A percentile compares a stretch with the other conserved stretches of the same genome.
Conservation (phyloP, 2,888 invertebrate genomes). For the Pachliopta kotzebuea region DNA sequence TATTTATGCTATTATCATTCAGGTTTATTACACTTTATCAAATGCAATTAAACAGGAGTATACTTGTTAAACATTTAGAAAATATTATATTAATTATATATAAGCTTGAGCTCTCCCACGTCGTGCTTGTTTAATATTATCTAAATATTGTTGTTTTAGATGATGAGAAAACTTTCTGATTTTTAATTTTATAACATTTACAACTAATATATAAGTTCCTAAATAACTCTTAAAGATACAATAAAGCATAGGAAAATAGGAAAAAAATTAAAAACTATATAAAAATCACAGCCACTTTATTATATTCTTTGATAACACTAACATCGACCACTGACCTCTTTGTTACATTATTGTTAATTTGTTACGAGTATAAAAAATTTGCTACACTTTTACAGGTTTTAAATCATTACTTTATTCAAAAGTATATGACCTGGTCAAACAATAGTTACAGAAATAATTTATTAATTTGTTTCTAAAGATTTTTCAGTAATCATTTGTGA, state of each 20-base stretch:
- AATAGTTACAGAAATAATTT: not conserved
- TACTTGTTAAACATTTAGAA: not conserved
- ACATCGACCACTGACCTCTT: not conserved
- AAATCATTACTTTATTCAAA: not conserved
- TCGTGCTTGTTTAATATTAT: too few species aligned
- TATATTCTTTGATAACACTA: slow-evolving; percentile 29
- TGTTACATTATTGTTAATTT: not conserved
- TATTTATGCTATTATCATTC: slow-evolving; percentile 7
- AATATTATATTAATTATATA: not conserved
- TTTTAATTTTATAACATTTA: too few species aligned
- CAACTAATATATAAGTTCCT: too few species aligned
- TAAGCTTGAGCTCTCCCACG: not conserved
- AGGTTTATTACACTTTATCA: slow-evolving; percentile 27
- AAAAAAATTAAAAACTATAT: not conserved
- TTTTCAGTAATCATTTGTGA: too few species aligned
- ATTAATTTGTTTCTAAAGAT: too few species aligned
- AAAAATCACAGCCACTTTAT: slow-evolving; percentile 58
- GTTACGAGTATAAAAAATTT: not conserved
- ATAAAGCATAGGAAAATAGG: not conserved
- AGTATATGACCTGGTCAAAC: not conserved
- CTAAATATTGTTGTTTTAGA: too few species aligned
- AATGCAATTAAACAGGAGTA: slow-evolving; percentile 23
- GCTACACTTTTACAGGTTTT: too few species aligned
- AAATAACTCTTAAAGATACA: not conserved
- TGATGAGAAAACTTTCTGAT: too few species aligned